phyloP scores from a whole-genome alignment of 2,888 invertebrate species.

The Drosophila greeni region DNA sequence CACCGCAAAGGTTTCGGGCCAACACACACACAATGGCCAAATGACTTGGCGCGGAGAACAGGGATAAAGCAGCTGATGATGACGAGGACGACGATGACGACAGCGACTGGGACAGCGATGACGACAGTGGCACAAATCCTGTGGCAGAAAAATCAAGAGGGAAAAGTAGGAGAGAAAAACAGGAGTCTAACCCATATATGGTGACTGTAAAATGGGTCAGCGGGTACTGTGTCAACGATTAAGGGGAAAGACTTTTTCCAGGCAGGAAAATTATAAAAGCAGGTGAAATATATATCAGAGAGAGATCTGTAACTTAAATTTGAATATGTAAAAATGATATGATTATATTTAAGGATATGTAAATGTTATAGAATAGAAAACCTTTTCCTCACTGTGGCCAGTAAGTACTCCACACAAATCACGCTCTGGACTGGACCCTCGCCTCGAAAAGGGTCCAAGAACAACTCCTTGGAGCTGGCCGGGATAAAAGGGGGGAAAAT shows the following conservation, averaged over 20 bases:
- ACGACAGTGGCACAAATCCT: conserved; percentile 38
- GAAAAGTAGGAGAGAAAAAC: not conserved
- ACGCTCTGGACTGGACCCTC: conserved; percentile 4
- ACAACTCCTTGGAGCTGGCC: conserved; percentile 5
- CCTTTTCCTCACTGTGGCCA: not conserved
- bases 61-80: conserved; percentile 21
- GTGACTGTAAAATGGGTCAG: conserved; percentile 14
- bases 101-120: conserved; percentile 17
- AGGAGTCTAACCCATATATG: conserved; percentile 21
- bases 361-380: too few relatives aligned
- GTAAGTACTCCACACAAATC: conserved; percentile 28
- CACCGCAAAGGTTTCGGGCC: conserved; percentile 45
- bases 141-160: not conserved
- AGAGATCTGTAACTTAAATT: not conserved
- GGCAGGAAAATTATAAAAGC: not conserved
- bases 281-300: not conserved
- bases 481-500: conserved; percentile 37
- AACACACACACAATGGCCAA: conserved; percentile 41
- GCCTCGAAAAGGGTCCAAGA: conserved; percentile 28
- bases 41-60: conserved; percentile 38
- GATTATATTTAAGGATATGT: too few relatives aligned
- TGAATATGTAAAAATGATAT: too few relatives aligned
- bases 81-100: conserved; percentile 15
- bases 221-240: not conserved
- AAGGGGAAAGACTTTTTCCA: not conserved